A percentile compares a stretch with the other conserved stretches of the same genome.
Evolutionary conservation across 1,140 invertebrate genomes (phyloP).

Genomic region (Formica exsecta): DNA sequence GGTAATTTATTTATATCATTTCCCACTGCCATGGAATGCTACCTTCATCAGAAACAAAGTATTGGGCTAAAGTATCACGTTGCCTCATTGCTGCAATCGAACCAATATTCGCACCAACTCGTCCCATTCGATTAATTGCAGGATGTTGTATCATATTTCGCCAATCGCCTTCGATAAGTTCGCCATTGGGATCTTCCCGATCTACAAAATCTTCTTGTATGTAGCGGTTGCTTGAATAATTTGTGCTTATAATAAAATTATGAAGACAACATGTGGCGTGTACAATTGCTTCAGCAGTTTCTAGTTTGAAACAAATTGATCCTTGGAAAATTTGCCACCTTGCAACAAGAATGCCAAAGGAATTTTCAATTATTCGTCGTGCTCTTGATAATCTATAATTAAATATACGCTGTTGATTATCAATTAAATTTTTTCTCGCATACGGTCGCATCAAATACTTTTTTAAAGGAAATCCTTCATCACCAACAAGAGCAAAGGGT

Average conservation of each 20-base stretch:
- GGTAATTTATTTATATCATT: neutral
- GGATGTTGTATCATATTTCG: neutral
- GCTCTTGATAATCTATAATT: conserved; percentile 26
- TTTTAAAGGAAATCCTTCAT: conserved; percentile 17
- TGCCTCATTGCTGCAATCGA: neutral
- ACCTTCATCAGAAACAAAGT: conserved; percentile 1
- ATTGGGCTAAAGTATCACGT: conserved; percentile 5
- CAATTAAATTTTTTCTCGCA: conserved; percentile 6
- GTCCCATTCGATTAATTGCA: neutral
- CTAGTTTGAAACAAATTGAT: neutral
- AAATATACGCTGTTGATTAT: neutral
- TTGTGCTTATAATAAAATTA: conserved; percentile 16
- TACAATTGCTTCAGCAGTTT: neutral
- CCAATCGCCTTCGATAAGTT: conserved; percentile 9
- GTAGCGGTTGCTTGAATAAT: neutral
- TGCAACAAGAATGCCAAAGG: neutral
- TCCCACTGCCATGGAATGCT: conserved; percentile 9
- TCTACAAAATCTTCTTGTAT: conserved; percentile 21
- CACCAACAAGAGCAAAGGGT: neutral
- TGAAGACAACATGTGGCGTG: conserved; percentile 1
- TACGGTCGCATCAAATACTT: conserved; percentile 1
- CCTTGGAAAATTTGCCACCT: conserved; percentile 11
- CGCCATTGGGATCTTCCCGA: neutral
- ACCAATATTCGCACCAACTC: conserved; percentile 11
- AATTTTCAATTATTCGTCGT: neutral